phyloP scores from a whole-genome alignment of 2,113 vertebrate species.

The Cygnus buccinator region DNA sequence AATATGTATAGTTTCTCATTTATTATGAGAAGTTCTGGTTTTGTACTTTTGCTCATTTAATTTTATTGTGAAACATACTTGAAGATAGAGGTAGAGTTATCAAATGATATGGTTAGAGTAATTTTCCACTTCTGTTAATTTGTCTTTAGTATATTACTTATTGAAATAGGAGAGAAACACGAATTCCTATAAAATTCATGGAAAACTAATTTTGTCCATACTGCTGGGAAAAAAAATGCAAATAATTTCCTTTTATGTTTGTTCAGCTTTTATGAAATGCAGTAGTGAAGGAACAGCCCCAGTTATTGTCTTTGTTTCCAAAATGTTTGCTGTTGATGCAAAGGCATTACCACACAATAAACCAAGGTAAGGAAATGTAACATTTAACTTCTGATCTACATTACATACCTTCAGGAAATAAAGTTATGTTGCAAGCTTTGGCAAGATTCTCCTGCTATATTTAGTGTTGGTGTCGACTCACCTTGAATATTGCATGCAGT shows the following conservation, averaged over 20 bases:
- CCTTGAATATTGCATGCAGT: too few relatives aligned
- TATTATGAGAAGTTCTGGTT: neutral
- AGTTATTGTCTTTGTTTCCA: slow-evolving; percentile 94
- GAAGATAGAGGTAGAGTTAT: neutral
- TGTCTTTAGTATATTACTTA: neutral
- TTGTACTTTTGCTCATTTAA: neutral
- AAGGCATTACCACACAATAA: slow-evolving; percentile 90
- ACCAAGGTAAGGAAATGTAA: slow-evolving; percentile 82
- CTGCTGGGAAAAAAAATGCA: neutral
- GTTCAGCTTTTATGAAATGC: slow-evolving; percentile 91
- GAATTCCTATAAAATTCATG: neutral
- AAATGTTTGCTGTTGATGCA: slow-evolving; percentile 94
- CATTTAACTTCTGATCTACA: neutral
- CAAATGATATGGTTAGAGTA: neutral
- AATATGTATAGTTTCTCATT: neutral
- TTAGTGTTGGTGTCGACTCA: too few relatives aligned
- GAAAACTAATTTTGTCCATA: neutral
- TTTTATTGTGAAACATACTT: neutral
- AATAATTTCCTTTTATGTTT: slow-evolving; percentile 26
- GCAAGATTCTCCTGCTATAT: too few relatives aligned
- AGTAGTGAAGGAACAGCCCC: slow-evolving; percentile 83
- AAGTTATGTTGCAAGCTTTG: neutral
- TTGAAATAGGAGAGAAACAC: neutral
- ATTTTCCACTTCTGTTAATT: neutral
- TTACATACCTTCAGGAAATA: neutral